A percentile compares a stretch with the other conserved stretches of the same genome.
Conservation (phyloP, 2,113 vertebrate species). For the Suricata suricatta region DNA sequence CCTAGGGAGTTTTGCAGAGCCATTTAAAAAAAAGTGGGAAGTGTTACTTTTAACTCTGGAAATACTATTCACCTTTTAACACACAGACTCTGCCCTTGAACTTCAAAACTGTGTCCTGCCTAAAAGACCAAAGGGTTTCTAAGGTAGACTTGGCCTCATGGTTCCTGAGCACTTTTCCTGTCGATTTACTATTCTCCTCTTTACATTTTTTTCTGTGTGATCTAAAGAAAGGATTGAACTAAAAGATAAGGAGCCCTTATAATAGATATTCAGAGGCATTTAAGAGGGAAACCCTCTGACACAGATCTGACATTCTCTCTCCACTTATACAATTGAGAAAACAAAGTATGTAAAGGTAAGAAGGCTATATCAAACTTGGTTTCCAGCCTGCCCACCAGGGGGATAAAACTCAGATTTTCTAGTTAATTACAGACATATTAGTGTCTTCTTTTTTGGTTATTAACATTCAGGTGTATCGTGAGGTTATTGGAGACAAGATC, state of each 20-base stretch:
- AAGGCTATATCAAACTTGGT: constrained; percentile 1
- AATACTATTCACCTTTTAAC: constrained; percentile 69
- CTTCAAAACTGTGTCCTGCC: constrained; percentile 73
- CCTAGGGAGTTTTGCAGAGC: constrained; percentile 23
- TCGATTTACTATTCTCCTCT: constrained; percentile 71
- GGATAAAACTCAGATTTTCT: constrained; percentile 30
- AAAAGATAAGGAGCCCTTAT: constrained; percentile 64
- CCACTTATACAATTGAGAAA: constrained; percentile 57
- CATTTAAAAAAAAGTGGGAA: constrained; percentile 59
- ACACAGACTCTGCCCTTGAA: constrained; percentile 55
- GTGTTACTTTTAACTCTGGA: constrained; percentile 71
- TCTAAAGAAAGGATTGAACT: constrained; percentile 67
- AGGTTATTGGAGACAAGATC: constrained; percentile 25
- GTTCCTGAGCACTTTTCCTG: constrained; percentile 61
- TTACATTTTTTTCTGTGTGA: constrained; percentile 58
- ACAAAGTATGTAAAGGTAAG: constrained; percentile 57
- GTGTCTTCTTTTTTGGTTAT: neutral
- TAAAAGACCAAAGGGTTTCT: constrained; percentile 66
- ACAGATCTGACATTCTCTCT: constrained; percentile 67
- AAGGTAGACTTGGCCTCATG: constrained; percentile 40
- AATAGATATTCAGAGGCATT: constrained; percentile 62
- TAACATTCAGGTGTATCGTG: neutral
- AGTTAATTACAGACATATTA: neutral
- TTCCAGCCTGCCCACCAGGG: constrained; percentile 44
- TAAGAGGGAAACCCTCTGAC: constrained; percentile 61